Evolutionary conservation across 2,888 invertebrate species (phyloP), one percentile per base, ranked within the genome.

Genomic region (Apomyelois bistriatella): DNA sequence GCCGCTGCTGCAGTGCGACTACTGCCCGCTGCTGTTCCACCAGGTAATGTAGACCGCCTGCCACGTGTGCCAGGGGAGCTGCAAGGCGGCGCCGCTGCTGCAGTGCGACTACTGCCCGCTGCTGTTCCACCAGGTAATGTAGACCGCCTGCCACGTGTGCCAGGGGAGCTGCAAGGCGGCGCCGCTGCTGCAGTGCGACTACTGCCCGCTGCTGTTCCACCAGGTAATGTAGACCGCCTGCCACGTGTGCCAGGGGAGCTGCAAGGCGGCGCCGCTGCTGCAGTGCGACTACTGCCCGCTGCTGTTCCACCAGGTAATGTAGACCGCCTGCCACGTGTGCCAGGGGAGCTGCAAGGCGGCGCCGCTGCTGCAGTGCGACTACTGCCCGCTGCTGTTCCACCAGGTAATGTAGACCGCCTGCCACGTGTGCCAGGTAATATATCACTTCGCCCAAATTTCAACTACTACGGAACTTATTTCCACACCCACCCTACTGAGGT

Each of bases 61-160:
- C 84, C 96, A 94, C 77, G 94, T 94, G 65, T 98, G 98, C 75
- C 91, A 93, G 54, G 95, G 94, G 68, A 96, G 97, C 12, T 98
- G 98, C 82, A 93, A 95, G 64, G 91, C 92, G 52, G 97, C 95
- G 0, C 95, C 97, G 0, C 90, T 99, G 62, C 90, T 99, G 48
- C 95, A 96, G 58, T 99, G 99, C 79, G 99, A 99, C 86, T 99
- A 96, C 84, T 99, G 99, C 77, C 94, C 97, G 0, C 85, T 96
- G 53, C 92, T 94, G 28, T 55, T 52, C 43, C 56, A 56, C 81
- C 93, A 96, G 81, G 82, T 83, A 37, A 35, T 3, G n/a, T n/a
- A 28, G 28, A 7, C 28, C 28, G 28, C 28, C 28, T 7, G 28
- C 28, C 4, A 28, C 28, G 3, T 28, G 65, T 98, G 98, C 75